These are phyloP conservation scores for Plusia festucae DNA, from an alignment of 2,888 invertebrate species.

Conservation along the genomic window DNA sequence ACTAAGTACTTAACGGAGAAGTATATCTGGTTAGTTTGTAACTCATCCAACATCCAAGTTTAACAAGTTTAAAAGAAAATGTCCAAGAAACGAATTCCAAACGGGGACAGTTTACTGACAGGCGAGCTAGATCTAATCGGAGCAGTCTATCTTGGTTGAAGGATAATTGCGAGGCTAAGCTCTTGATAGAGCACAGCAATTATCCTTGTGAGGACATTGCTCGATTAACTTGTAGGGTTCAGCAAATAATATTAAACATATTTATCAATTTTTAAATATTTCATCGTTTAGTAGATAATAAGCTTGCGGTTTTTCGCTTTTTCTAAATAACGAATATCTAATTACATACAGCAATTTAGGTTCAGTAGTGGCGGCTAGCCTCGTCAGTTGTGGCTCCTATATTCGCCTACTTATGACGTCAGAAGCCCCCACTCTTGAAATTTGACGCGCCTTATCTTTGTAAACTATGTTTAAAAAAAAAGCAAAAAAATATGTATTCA, in stretches of 20 bases:
- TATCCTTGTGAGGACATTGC: constrained; percentile 14
- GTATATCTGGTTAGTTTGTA: background rate
- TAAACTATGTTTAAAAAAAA: no score
- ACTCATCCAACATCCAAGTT: background rate
- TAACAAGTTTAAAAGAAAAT: constrained; percentile 1
- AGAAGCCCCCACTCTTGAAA: no score
- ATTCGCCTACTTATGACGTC: no score
- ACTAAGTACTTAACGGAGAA: background rate
- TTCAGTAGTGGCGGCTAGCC: no score
- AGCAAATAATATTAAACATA: background rate
- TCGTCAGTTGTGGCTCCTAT: no score
- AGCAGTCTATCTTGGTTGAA: constrained; percentile 27
- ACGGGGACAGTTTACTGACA: constrained; percentile 27
- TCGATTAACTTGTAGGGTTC: background rate
- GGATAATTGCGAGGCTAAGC: constrained; percentile 28
- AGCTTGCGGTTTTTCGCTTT: no score
- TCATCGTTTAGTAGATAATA: no score
- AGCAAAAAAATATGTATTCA: no score
- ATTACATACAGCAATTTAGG: no score
- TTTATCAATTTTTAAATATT: no score
- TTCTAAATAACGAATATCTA: no score
- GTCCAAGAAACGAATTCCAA: background rate
- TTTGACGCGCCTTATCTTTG: no score
- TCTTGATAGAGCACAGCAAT: constrained; percentile 14
- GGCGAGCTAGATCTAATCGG: constrained; percentile 34